Conservation (phyloP, 2,113 vertebrate species). For the Crotalus horridus region DNA sequence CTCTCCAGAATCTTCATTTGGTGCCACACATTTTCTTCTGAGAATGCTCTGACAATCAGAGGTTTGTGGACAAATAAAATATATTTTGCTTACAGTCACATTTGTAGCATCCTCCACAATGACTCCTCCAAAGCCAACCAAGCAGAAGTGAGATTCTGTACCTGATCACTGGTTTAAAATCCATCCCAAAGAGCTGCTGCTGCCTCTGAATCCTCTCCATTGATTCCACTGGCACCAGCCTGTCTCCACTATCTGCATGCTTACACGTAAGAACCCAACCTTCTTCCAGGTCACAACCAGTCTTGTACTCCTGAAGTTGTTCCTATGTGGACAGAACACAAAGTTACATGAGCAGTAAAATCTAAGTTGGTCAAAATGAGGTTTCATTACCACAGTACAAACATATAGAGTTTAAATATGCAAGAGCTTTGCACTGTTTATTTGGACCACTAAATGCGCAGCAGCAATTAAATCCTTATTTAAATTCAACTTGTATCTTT, state of each 20-base stretch:
- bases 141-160: conserved; percentile 28
- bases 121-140: neutral
- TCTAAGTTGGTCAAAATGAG: neutral
- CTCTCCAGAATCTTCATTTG: neutral
- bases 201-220: conserved; percentile 83
- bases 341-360: neutral
- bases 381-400: neutral
- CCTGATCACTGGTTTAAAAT: conserved; percentile 88
- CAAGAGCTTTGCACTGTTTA: neutral
- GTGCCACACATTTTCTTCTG: neutral
- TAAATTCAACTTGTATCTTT: neutral
- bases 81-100: neutral
- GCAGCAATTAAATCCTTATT: neutral
- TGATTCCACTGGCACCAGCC: conserved; percentile 89
- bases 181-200: conserved; percentile 90
- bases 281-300: conserved; percentile 82
- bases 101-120: neutral
- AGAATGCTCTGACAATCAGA: neutral
- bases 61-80: neutral
- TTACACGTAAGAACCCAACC: conserved; percentile 94
- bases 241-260: conserved; percentile 87
- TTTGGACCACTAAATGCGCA: neutral
- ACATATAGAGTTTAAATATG: neutral
- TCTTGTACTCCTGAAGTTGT: conserved; percentile 86
- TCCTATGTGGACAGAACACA: conserved; percentile 69